Evolutionary conservation across 2,888 invertebrate species (phyloP).

Genomic region (Tholera decimalis): DNA sequence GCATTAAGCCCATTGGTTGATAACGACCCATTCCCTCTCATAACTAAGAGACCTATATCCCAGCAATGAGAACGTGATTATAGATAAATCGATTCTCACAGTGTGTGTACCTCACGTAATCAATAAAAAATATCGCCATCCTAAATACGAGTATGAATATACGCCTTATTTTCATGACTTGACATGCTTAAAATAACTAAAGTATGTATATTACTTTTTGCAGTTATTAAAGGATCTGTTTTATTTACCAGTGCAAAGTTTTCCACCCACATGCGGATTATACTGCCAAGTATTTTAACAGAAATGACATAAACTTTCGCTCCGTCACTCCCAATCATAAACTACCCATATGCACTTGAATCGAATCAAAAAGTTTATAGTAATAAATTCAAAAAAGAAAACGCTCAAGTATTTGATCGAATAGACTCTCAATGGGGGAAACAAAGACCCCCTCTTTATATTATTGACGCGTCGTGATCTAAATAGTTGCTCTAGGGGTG

Average conservation of each 20-base stretch:
- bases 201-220: neutral
- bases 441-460: conserved; percentile 83
- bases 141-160: too few relatives aligned
- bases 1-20: too few relatives aligned
- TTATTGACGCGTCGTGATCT: conserved; percentile 86
- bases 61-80: too few relatives aligned
- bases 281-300: conserved; percentile 10
- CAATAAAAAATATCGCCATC: too few relatives aligned
- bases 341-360: conserved; percentile 43
- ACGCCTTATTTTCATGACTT: neutral
- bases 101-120: too few relatives aligned
- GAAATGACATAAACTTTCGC: conserved; percentile 13
- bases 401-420: conserved; percentile 68
- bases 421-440: conserved; percentile 77
- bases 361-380: conserved; percentile 55
- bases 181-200: neutral
- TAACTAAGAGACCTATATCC: too few relatives aligned
- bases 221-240: neutral
- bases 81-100: too few relatives aligned
- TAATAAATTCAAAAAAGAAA: conserved; percentile 53
- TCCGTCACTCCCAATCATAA: conserved; percentile 47
- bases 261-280: neutral
- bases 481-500: conserved; percentile 84
- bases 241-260: neutral
- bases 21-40: too few relatives aligned